Evolutionary conservation across 2,113 vertebrate genomes (phyloP).

Genomic region (Lamprologus sp.): DNA sequence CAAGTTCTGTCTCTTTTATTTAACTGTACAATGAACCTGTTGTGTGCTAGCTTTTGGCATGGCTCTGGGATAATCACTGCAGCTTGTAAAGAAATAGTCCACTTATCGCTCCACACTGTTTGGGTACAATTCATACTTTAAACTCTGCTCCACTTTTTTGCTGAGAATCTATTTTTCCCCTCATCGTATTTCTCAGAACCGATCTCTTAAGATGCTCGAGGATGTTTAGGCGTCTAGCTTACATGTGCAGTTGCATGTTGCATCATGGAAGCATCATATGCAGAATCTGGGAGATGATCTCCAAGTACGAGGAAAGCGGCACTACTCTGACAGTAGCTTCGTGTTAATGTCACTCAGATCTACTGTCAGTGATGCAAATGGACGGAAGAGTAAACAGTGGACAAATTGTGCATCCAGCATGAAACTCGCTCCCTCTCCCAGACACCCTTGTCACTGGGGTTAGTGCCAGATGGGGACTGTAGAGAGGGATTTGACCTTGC

Average conservation of each 20-base stretch:
- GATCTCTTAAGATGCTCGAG: neutral
- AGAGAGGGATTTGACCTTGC: conserved; percentile 51
- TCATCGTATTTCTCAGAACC: neutral
- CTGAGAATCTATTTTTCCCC: neutral
- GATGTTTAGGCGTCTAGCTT: neutral
- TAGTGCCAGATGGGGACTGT: conserved; percentile 56
- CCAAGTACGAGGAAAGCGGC: neutral
- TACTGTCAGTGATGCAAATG: conserved; percentile 55
- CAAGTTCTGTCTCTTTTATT: neutral
- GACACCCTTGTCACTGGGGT: conserved; percentile 44
- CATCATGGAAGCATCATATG: neutral
- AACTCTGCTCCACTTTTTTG: neutral
- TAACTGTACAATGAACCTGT: neutral
- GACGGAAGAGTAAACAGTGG: conserved; percentile 65
- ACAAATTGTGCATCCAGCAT: conserved; percentile 68
- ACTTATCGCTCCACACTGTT: neutral
- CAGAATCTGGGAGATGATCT: neutral
- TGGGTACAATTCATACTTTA: neutral
- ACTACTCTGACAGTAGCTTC: conserved; percentile 5
- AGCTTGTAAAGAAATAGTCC: neutral
- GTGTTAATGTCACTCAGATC: conserved; percentile 51
- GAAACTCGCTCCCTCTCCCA: conserved; percentile 51
- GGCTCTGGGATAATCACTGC: neutral
- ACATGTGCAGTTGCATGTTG: neutral
- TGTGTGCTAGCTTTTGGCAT: neutral